Percentiles rank a stretch among this genome's conserved stretches.
Evolutionary conservation across 2,888 invertebrate species (phyloP).

Genomic region (Tachina fera): DNA sequence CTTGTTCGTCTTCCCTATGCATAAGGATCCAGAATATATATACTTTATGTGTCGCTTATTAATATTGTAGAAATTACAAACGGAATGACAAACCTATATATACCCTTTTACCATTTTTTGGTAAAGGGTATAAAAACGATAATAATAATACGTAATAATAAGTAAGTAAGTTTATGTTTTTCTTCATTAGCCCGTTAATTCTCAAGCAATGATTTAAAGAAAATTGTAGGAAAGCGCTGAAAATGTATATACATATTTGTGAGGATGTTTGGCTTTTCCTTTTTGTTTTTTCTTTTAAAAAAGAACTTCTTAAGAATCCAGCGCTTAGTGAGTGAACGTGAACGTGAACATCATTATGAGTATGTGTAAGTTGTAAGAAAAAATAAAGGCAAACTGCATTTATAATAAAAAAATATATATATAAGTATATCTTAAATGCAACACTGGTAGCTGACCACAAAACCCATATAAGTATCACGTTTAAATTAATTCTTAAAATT

Average conservation of each 20-base stretch:
- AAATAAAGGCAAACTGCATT: slow-evolving; percentile 13
- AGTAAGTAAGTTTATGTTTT: slow-evolving; percentile 39
- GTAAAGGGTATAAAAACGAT: too few species aligned
- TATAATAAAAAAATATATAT: background rate
- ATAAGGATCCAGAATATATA: too few species aligned
- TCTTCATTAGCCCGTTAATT: background rate
- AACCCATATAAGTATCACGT: slow-evolving; percentile 66
- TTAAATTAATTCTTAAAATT: slow-evolving; percentile 67
- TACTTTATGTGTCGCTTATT: too few species aligned
- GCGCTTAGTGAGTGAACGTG: slow-evolving; percentile 1
- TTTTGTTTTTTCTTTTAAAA: slow-evolving; percentile 19
- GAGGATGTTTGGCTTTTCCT: slow-evolving; percentile 14
- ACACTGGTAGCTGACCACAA: slow-evolving; percentile 68
- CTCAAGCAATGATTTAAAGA: slow-evolving; percentile 23
- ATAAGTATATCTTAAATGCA: slow-evolving; percentile 9
- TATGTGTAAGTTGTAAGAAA: slow-evolving; percentile 3
- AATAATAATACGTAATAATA: slow-evolving; percentile 16
- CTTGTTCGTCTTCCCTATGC: too few species aligned
- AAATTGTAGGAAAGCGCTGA: background rate
- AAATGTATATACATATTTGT: slow-evolving; percentile 1
- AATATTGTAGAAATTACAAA: too few species aligned
- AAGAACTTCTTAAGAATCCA: background rate
- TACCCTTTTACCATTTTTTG: too few species aligned
- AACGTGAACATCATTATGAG: slow-evolving; percentile 20
- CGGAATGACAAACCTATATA: too few species aligned